phyloP scores from a whole-genome alignment of 1,140 invertebrate species.

The Heliconius hewitsoni region DNA sequence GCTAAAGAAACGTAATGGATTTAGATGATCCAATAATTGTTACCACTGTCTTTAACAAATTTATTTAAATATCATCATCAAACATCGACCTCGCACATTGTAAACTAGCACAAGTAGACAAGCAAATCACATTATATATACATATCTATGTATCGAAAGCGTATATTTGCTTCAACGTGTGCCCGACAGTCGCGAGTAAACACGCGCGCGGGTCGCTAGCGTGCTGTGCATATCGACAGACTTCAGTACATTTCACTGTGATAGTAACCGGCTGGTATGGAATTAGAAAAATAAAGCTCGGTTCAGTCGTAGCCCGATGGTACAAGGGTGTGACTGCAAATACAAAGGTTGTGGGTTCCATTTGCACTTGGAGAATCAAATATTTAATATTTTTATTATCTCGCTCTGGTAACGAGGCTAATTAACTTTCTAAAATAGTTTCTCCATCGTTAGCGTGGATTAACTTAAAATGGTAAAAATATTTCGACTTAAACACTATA shows the following conservation, averaged over 20 bases:
- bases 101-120: slow-evolving; percentile 31
- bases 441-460: too few relatives aligned
- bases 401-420: too few relatives aligned
- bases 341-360: too few relatives aligned
- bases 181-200: slow-evolving; percentile 52
- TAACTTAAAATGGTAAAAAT: too few relatives aligned
- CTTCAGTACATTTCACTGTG: slow-evolving; percentile 19
- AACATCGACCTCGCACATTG: slow-evolving; percentile 1
- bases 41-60: neutral
- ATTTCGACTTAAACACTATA: too few relatives aligned
- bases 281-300: neutral
- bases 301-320: too few relatives aligned
- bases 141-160: slow-evolving; percentile 30
- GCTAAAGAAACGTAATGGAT: too few relatives aligned
- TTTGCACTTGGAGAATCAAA: too few relatives aligned
- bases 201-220: slow-evolving; percentile 45
- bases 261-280: neutral
- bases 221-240: slow-evolving; percentile 32
- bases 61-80: slow-evolving; percentile 9
- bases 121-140: neutral
- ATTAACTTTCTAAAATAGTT: too few relatives aligned
- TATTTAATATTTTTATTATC: too few relatives aligned
- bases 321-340: too few relatives aligned
- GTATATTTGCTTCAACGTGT: slow-evolving; percentile 41
- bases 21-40: too few relatives aligned